Conservation (phyloP, 2,888 invertebrate genomes). For the Leucania comma region DNA sequence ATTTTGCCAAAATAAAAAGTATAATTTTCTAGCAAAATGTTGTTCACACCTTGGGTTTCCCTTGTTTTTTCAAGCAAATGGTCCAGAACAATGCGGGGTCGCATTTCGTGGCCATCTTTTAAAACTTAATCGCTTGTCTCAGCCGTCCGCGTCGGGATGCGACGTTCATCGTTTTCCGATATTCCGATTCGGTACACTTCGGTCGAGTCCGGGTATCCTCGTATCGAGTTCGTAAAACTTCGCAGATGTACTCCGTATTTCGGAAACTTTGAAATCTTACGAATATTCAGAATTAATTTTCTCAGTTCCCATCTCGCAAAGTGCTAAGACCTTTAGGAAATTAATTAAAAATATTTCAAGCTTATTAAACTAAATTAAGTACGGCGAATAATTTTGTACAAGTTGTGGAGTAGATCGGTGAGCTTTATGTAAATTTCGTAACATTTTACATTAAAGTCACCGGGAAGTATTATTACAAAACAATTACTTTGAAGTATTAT, state of each 20-base stretch:
- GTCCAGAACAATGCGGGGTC: conserved; percentile 67
- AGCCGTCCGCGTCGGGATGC: conserved; percentile 51
- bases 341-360: conserved; percentile 62
- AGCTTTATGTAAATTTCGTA: conserved; percentile 45
- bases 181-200: conserved; percentile 66
- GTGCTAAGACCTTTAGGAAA: conserved; percentile 57
- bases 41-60: conserved; percentile 61
- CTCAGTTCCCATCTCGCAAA: conserved; percentile 45
- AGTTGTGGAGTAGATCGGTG: conserved; percentile 43
- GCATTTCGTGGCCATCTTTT: conserved; percentile 68
- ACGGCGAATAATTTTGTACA: conserved; percentile 47
- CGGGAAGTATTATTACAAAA: conserved; percentile 43
- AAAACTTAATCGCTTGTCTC: conserved; percentile 69
- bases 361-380: conserved; percentile 59
- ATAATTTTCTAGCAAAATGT: conserved; percentile 61
- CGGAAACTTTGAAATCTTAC: conserved; percentile 53
- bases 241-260: conserved; percentile 44
- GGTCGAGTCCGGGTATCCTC: conserved; percentile 42
- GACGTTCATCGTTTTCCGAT: conserved; percentile 74
- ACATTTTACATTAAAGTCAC: conserved; percentile 47
- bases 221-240: conserved; percentile 40
- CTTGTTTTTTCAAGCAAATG: conserved; percentile 66
- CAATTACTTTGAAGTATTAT: conserved; percentile 33
- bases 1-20: conserved; percentile 50
- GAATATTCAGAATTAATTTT: conserved; percentile 55